These are phyloP conservation scores for Clarias pachynema DNA, from an alignment of 2,797 vertebrate genomes.

Conservation along the genomic window DNA sequence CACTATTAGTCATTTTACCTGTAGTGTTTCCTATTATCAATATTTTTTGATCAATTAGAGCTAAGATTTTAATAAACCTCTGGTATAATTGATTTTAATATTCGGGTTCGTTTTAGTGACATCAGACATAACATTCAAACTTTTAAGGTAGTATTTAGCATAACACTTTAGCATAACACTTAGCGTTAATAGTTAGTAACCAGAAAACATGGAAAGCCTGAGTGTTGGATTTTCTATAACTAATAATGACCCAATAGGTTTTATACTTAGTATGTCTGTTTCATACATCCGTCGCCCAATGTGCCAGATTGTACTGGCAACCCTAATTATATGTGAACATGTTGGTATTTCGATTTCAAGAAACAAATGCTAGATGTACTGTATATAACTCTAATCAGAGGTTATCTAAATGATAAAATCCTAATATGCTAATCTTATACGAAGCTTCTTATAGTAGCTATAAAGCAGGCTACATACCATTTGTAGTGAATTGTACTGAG, in stretches of 20 bases:
- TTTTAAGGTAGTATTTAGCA: background rate
- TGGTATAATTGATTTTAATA: background rate
- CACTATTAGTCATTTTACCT: too few species aligned
- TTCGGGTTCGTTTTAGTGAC: background rate
- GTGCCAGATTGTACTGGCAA: background rate
- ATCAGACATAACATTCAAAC: background rate
- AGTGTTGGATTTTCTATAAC: background rate
- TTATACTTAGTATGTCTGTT: too few species aligned
- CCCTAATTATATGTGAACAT: background rate
- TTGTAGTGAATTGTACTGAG: background rate
- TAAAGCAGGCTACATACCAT: background rate
- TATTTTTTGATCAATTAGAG: background rate
- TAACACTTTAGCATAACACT: background rate
- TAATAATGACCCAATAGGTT: too few species aligned
- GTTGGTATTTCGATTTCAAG: background rate
- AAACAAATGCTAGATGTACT: background rate
- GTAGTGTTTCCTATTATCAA: too few species aligned
- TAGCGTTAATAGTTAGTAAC: background rate
- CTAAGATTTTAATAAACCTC: background rate
- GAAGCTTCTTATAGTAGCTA: background rate
- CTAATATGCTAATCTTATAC: background rate
- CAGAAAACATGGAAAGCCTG: background rate
- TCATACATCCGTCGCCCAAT: too few species aligned
- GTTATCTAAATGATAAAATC: background rate
- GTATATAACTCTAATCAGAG: background rate